Conservation (phyloP, 1,140 invertebrate genomes). For the Steinernema feltiae region DNA sequence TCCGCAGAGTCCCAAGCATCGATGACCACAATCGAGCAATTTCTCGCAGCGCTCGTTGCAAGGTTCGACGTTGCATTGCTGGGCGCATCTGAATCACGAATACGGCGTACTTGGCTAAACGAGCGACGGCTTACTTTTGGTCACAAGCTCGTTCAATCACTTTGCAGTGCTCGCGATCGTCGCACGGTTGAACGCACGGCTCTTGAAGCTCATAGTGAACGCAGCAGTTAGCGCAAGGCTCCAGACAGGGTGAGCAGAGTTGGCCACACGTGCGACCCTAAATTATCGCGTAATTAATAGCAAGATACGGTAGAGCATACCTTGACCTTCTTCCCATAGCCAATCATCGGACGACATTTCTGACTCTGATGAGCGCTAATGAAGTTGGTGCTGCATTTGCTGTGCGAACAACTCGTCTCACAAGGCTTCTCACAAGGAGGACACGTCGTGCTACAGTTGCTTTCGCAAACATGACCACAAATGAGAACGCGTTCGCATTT, state of each 20-base stretch:
- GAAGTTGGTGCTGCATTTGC: neutral
- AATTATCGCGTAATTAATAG: neutral
- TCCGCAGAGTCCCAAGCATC: neutral
- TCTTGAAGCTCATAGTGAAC: too few species aligned
- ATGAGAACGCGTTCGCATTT: slow-evolving; percentile 44
- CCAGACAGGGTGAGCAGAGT: too few species aligned
- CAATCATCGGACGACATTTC: neutral
- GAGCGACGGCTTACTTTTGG: too few species aligned
- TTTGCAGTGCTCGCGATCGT: too few species aligned
- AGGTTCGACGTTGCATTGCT: neutral
- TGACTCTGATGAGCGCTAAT: neutral
- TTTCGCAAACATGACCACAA: neutral
- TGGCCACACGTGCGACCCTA: neutral
- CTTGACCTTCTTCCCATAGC: neutral
- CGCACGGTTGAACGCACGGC: too few species aligned
- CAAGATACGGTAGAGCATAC: too few species aligned
- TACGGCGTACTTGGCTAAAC: too few species aligned
- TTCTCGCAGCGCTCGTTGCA: neutral
- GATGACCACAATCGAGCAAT: too few species aligned
- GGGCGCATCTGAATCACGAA: neutral
- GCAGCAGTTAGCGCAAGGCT: neutral
- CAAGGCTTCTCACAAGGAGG: neutral
- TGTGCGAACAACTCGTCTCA: too few species aligned
- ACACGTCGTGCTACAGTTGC: neutral
- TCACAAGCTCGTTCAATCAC: too few species aligned